A percentile compares a stretch with the other conserved stretches of the same genome.
These are phyloP conservation scores for Hydrotaea diabolus DNA, from an alignment of 2,888 invertebrate species.

Conservation along the genomic window DNA sequence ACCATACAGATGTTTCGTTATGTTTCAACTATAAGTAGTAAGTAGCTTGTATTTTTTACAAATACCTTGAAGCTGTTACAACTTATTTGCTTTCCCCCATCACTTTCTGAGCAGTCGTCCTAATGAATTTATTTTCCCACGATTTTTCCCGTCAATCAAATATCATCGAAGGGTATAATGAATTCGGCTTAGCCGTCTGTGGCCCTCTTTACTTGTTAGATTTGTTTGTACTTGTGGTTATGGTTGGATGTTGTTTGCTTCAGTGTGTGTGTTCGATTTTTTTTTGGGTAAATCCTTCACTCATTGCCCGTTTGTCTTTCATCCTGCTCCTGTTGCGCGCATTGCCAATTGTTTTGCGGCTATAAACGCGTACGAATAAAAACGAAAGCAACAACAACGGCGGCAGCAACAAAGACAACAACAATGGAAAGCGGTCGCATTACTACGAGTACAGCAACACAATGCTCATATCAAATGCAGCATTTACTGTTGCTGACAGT, in stretches of 20 bases:
- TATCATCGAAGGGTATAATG: constrained; percentile 27
- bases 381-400: constrained; percentile 49
- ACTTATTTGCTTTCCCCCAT: too few relatives aligned
- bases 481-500: constrained; percentile 78
- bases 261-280: too few relatives aligned
- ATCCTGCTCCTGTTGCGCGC: constrained; percentile 67
- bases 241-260: constrained; percentile 45
- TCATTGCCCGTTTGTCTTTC: constrained; percentile 29
- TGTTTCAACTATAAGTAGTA: too few relatives aligned
- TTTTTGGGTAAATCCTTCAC: constrained; percentile 42
- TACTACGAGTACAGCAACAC: constrained; percentile 70
- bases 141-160: constrained; percentile 34
- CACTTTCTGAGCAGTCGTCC: too few relatives aligned
- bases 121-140: not conserved
- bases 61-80: too few relatives aligned
- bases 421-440: constrained; percentile 44
- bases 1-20: too few relatives aligned
- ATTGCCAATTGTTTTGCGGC: constrained; percentile 68
- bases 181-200: constrained; percentile 22
- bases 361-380: constrained; percentile 43
- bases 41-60: too few relatives aligned
- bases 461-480: constrained; percentile 80
- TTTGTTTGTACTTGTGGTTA: constrained; percentile 23
- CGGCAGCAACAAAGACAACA: constrained; percentile 53
- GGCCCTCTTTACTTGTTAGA: constrained; percentile 55